These are phyloP conservation scores for Brenthis hecate DNA, from an alignment of 2,888 invertebrate species.

Conservation along the genomic window DNA sequence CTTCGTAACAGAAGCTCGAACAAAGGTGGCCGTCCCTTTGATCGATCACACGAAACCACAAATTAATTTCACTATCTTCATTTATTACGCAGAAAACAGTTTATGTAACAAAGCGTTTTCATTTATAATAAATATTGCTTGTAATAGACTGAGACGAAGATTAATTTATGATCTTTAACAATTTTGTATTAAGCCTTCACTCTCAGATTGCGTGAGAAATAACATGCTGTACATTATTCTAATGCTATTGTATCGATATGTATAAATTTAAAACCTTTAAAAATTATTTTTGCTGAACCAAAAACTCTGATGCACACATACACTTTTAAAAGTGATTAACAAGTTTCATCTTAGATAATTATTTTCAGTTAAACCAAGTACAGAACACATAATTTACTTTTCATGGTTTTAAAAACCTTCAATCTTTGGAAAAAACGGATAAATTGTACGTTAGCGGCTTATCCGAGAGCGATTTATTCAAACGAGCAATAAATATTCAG, in stretches of 20 bases:
- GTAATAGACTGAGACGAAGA: slow-evolving; percentile 16
- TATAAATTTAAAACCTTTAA: too few species aligned
- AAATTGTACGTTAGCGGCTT: slow-evolving; percentile 72
- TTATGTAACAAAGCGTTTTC: slow-evolving; percentile 16
- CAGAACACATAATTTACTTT: too few species aligned
- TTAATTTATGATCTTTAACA: slow-evolving; percentile 13
- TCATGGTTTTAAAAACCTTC: background rate
- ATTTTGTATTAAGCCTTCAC: slow-evolving; percentile 4
- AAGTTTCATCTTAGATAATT: too few species aligned
- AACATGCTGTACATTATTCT: slow-evolving; percentile 1
- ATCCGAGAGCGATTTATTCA: slow-evolving; percentile 76
- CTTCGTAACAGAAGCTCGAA: slow-evolving; percentile 8
- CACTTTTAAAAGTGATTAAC: too few species aligned
- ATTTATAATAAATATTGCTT: slow-evolving; percentile 18
- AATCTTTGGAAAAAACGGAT: slow-evolving; percentile 20
- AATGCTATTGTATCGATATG: background rate
- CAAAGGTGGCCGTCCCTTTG: slow-evolving; percentile 19
- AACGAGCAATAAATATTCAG: slow-evolving; percentile 81
- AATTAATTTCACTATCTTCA: slow-evolving; percentile 22
- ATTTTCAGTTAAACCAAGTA: too few species aligned
- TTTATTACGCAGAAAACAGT: slow-evolving; percentile 20
- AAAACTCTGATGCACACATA: too few species aligned
- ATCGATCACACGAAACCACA: slow-evolving; percentile 22
- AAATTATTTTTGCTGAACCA: too few species aligned
- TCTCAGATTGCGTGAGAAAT: background rate